Conservation (phyloP, 2,113 vertebrate species). For the Notechis scutatus region DNA sequence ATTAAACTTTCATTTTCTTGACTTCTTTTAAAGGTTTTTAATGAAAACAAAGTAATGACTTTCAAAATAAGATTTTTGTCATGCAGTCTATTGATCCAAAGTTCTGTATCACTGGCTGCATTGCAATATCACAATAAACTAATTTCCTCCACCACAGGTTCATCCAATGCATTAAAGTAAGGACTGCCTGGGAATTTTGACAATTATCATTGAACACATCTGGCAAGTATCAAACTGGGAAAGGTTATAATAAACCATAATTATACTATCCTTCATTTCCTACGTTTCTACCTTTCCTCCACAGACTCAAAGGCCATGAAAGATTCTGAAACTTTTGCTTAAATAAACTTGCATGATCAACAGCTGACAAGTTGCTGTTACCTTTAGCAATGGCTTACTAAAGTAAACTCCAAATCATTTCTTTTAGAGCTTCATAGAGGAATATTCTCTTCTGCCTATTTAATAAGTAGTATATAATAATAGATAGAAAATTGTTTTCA, state of each 20-base stretch:
- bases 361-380: background rate
- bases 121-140: background rate
- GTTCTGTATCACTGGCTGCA: background rate
- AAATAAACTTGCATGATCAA: background rate
- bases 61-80: background rate
- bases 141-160: background rate
- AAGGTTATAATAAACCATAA: background rate
- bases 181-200: background rate
- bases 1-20: background rate
- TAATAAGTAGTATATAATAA: background rate
- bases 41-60: background rate
- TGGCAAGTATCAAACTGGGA: background rate
- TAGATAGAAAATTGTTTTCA: background rate
- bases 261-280: background rate
- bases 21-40: background rate
- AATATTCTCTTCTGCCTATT: background rate
- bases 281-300: background rate
- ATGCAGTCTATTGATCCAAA: background rate
- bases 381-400: background rate
- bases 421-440: background rate
- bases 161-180: background rate
- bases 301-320: background rate
- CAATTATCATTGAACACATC: background rate
- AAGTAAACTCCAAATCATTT: background rate
- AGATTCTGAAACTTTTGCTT: background rate